Base-by-base conservation (phyloP, 2,888 invertebrate genomes). In the Drosophila kambysellisi region DNA sequence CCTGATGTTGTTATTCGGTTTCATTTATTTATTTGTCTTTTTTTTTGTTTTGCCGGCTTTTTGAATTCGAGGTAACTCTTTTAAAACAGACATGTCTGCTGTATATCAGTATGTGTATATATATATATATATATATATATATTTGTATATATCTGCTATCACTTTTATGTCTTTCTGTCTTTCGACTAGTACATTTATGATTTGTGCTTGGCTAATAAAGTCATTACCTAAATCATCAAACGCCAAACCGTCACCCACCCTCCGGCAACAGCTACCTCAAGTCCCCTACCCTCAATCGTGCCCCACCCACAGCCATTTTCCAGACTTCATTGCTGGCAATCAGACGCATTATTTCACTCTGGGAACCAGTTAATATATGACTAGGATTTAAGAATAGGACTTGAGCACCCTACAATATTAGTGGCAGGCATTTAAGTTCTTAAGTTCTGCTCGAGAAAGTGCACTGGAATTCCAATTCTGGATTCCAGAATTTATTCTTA, bases 151-250 rank as follows among this genome's bases (percentile, higher is more conserved):
- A 20, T 29, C 41, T 29, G 1, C 4, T 25, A 4, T 63, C 9
- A 9, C 5, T 17, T 29, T 17, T n/a, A n/a, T n/a, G n/a, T n/a
- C n/a, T 29, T 29, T 17, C 50, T 71, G 73, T 77, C 41, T 25
- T 15, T 8, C 12, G 7, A 25, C 25, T 25, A 8, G 46, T 79
- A 83, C 81, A 83, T 82, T 81, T 82, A 80, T 85, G 76, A 80
- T 67, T 76, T 78, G 78, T 77, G 77, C 72, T 76, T 77, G 68
- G 77, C 82, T 88, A 91, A 89, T 90, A 78, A 90, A 89, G 87
- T 91, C 87, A 89, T 91, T 89, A 89, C 69, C 61, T 46, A 43
- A 46, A 67, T 54, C 64, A 37, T 20, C 37, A 51, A 43, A 29
- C 50, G 4, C 20, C 53, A 20, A n/a, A n/a, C 39, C 20, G n/a